Conservation (phyloP, 2,113 vertebrate species). For the Taurulus bubalis region DNA sequence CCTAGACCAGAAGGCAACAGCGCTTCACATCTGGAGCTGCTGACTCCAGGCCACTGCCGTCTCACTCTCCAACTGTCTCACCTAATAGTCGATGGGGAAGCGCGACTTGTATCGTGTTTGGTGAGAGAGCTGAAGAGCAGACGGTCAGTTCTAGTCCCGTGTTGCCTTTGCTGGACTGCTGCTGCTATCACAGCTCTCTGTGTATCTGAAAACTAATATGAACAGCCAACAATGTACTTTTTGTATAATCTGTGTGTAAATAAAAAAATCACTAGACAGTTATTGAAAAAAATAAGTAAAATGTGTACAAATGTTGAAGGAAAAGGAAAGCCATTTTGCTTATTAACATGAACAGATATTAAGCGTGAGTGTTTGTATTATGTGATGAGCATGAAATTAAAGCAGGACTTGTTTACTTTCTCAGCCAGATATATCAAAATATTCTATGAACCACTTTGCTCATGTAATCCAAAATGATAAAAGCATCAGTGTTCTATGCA, state of each 20-base stretch:
- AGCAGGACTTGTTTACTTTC: conserved; percentile 24
- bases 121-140: conserved; percentile 41
- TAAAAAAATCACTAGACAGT: conserved; percentile 76
- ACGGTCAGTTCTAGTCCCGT: conserved; percentile 33
- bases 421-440: background rate
- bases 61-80: conserved; percentile 37
- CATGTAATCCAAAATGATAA: conserved; percentile 34
- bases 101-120: background rate
- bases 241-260: conserved; percentile 79
- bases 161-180: conserved; percentile 83
- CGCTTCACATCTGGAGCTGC: conserved; percentile 25
- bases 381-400: conserved; percentile 17
- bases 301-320: conserved; percentile 87
- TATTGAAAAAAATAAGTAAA: conserved; percentile 87
- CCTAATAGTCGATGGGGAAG: background rate
- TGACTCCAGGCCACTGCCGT: conserved; percentile 39
- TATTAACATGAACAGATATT: conserved; percentile 32
- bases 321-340: conserved; percentile 63
- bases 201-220: conserved; percentile 77
- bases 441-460: background rate
- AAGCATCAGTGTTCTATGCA: conserved; percentile 25
- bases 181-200: conserved; percentile 85
- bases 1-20: conserved; percentile 22
- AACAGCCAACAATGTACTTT: conserved; percentile 45
- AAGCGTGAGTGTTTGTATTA: conserved; percentile 1